Conservation (phyloP, 2,888 invertebrate species). For the Lissonota sp. region DNA sequence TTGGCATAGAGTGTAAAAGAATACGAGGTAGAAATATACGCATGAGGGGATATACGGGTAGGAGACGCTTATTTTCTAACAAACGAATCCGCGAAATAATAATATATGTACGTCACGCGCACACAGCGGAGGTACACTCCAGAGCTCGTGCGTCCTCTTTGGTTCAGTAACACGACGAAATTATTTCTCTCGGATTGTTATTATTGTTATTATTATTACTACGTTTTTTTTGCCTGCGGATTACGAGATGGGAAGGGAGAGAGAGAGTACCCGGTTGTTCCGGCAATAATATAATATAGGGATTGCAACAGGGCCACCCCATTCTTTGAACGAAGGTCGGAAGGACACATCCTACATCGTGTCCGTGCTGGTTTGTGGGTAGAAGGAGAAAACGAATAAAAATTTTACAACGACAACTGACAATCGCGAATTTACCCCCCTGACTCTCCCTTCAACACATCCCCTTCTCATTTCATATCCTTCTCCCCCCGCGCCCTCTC, state of each 20-base stretch:
- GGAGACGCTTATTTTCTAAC: constrained; percentile 43
- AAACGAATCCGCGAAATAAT: constrained; percentile 60
- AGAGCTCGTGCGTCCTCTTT: constrained; percentile 50
- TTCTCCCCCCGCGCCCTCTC: constrained; percentile 36
- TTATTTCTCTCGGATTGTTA: constrained; percentile 64
- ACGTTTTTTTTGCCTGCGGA: constrained; percentile 49
- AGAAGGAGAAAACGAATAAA: constrained; percentile 75
- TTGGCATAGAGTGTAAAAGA: not conserved
- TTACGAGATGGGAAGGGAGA: constrained; percentile 49
- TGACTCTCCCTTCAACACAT: constrained; percentile 18
- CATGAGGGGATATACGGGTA: not conserved
- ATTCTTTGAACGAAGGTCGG: constrained; percentile 68
- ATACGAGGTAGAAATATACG: not conserved
- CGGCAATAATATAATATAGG: constrained; percentile 8
- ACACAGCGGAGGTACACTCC: constrained; percentile 14
- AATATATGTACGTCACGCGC: constrained; percentile 33
- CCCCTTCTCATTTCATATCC: constrained; percentile 1
- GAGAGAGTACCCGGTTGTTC: constrained; percentile 49
- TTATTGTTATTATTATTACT: constrained; percentile 54
- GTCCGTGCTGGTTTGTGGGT: constrained; percentile 40
- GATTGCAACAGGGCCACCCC: constrained; percentile 31
- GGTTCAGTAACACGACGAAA: constrained; percentile 58
- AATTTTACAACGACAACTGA: constrained; percentile 79
- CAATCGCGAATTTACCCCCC: constrained; percentile 71
- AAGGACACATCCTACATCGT: constrained; percentile 53